Conservation (phyloP, 2,113 vertebrate genomes). For the Orthonyx spaldingii region DNA sequence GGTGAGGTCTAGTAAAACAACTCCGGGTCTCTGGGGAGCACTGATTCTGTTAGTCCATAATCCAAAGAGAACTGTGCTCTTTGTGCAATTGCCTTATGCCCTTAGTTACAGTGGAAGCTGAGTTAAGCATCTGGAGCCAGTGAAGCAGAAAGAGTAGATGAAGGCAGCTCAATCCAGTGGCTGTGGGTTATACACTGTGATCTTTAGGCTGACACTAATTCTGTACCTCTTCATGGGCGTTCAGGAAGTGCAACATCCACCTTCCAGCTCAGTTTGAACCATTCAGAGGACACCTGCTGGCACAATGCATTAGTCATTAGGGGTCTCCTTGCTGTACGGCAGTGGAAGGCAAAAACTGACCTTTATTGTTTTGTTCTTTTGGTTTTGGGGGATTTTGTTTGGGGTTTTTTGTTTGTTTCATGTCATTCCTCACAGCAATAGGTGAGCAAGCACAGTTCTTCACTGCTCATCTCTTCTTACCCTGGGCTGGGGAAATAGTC, state of each 20-base stretch:
- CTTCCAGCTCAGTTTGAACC: background rate
- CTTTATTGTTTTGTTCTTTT: background rate
- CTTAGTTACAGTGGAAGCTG: background rate
- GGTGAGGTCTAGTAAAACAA: conserved; percentile 70
- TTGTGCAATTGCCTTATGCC: background rate
- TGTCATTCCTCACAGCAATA: background rate
- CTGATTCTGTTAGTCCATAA: background rate
- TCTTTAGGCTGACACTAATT: background rate
- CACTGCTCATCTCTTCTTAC: background rate
- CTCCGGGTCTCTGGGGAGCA: background rate
- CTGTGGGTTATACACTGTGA: background rate
- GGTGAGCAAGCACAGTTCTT: background rate
- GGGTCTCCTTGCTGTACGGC: background rate
- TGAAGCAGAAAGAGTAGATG: background rate
- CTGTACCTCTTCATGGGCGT: background rate
- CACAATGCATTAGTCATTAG: background rate
- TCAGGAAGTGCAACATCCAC: background rate
- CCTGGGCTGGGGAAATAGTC: background rate
- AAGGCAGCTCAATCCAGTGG: background rate
- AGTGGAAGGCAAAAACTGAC: background rate
- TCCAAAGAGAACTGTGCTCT: background rate
- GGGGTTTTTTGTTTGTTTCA: background rate
- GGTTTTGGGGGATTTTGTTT: background rate
- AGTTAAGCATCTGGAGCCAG: background rate
- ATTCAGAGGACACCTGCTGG: background rate